Conservation (phyloP, 2,888 invertebrate species). For the Seira ritae region DNA sequence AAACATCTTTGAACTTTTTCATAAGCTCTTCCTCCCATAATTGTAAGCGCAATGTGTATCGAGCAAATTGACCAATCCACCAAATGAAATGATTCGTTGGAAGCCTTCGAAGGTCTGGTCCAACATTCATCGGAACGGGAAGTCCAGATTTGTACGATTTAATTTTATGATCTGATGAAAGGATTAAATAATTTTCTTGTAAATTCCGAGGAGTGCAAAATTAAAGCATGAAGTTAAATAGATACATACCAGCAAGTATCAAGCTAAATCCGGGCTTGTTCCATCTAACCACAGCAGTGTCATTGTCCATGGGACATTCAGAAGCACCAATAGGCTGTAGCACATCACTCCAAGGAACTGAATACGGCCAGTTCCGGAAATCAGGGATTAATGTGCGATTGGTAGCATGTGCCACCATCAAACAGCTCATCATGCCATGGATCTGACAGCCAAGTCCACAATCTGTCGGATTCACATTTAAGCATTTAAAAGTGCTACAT, state of each 20-base stretch:
- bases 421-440: constrained; percentile 64
- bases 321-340: constrained; percentile 51
- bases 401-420: constrained; percentile 55
- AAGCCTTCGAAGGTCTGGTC: constrained; percentile 44
- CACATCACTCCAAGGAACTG: constrained; percentile 55
- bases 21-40: constrained; percentile 45
- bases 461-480: constrained; percentile 49
- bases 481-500: no score
- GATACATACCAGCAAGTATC: constrained; percentile 44
- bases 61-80: constrained; percentile 67
- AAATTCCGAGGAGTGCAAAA: no score
- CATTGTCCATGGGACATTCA: constrained; percentile 52
- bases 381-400: constrained; percentile 57
- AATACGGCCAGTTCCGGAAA: constrained; percentile 62
- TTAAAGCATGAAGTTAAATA: no score
- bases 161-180: constrained; percentile 34
- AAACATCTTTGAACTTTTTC: constrained; percentile 43
- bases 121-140: constrained; percentile 55
- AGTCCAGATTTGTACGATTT: constrained; percentile 57
- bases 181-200: no score
- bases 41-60: constrained; percentile 51
- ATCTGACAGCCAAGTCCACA: constrained; percentile 67
- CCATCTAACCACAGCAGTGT: constrained; percentile 55
- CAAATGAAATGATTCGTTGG: constrained; percentile 55
- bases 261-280: constrained; percentile 43